A percentile compares a stretch with the other conserved stretches of the same genome.
Evolutionary conservation across 2,113 vertebrate genomes (phyloP).

Genomic region (Nanorana parkeri): DNA sequence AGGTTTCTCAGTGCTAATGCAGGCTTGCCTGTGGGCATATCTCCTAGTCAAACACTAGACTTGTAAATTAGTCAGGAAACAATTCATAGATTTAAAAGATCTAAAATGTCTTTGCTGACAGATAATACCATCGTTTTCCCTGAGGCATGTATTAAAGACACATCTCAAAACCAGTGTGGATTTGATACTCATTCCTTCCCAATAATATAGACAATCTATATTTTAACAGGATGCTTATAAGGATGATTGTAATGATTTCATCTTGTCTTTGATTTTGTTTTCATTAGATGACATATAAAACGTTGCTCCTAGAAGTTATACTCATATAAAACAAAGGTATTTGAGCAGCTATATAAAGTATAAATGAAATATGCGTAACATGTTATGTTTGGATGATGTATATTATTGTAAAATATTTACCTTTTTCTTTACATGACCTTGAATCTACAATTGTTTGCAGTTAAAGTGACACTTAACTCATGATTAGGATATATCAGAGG

Average conservation of each 20-base stretch:
- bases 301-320: too few relatives aligned
- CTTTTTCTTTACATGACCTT: too few relatives aligned
- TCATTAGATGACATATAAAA: background rate
- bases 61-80: conserved; percentile 39
- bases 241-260: background rate
- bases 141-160: conserved; percentile 22
- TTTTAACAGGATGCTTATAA: background rate
- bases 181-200: conserved; percentile 10
- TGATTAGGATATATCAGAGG: too few relatives aligned
- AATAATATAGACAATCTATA: background rate
- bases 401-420: too few relatives aligned
- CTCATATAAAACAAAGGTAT: too few relatives aligned
- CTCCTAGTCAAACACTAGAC: conserved; percentile 26
- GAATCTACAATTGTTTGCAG: too few relatives aligned
- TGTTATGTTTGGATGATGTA: too few relatives aligned
- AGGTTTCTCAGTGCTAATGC: conserved; percentile 27
- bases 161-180: conserved; percentile 1
- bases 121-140: conserved; percentile 26
- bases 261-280: background rate
- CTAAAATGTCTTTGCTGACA: conserved; percentile 30
- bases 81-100: conserved; percentile 47
- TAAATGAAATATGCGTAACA: too few relatives aligned
- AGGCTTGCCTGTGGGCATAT: conserved; percentile 33
- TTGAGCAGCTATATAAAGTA: too few relatives aligned
- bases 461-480: too few relatives aligned